Percentiles rank a stretch among this genome's conserved stretches.
phyloP scores from a whole-genome alignment of 2,113 vertebrate species.

The Abramis brama region DNA sequence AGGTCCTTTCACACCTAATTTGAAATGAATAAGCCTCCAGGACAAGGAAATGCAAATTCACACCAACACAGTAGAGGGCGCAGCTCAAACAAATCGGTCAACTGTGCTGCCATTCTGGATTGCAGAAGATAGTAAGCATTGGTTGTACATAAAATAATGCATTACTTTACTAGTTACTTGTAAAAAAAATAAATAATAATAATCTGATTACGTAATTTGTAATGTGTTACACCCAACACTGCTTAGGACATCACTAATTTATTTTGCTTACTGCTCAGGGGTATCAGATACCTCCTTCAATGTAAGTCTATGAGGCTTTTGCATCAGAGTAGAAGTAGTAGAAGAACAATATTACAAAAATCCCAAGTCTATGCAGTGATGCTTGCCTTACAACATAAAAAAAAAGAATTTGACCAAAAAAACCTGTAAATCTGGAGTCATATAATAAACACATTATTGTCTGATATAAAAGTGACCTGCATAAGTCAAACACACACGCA shows the following conservation, averaged over 20 bases:
- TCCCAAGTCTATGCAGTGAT: not conserved
- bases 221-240: too few species aligned
- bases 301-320: not conserved
- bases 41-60: too few species aligned
- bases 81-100: too few species aligned
- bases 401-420: not conserved
- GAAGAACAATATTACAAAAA: not conserved
- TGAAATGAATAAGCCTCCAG: too few species aligned
- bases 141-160: too few species aligned
- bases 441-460: not conserved
- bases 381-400: not conserved
- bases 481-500: constrained; percentile 1
- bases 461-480: constrained; percentile 1
- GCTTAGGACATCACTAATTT: not conserved
- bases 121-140: too few species aligned
- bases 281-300: not conserved
- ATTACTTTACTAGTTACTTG: too few species aligned
- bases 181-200: too few species aligned
- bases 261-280: not conserved
- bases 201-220: too few species aligned
- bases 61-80: too few species aligned
- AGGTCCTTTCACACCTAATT: too few species aligned
- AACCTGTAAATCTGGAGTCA: not conserved
- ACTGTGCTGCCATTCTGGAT: too few species aligned
- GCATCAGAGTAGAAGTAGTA: not conserved